Evolutionary conservation across 2,113 vertebrate genomes (phyloP).

Genomic region (Phasianus colchicus): DNA sequence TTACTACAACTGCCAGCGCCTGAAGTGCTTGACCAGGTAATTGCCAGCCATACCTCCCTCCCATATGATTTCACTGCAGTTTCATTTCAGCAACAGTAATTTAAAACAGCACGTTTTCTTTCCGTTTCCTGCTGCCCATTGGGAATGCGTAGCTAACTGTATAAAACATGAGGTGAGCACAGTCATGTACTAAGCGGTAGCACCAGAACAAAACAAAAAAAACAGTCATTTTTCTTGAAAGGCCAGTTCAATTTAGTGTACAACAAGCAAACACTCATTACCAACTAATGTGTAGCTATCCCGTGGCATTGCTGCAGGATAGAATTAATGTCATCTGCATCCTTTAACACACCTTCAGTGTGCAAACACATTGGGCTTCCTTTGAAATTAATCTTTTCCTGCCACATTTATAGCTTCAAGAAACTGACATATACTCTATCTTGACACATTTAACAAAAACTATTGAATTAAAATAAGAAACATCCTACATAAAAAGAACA

Average conservation of each 20-base stretch:
- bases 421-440: background rate
- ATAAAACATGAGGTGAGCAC: background rate
- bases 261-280: constrained; percentile 29
- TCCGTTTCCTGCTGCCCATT: constrained; percentile 7
- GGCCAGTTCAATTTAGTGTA: constrained; percentile 19
- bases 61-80: background rate
- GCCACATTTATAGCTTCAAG: constrained; percentile 5
- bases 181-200: background rate
- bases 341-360: constrained; percentile 16
- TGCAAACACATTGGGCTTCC: constrained; percentile 4
- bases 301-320: background rate
- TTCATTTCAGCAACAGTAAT: background rate
- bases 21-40: constrained; percentile 84
- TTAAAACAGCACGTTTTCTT: constrained; percentile 18
- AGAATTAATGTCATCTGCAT: constrained; percentile 44
- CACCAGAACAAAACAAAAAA: background rate
- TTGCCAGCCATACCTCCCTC: background rate
- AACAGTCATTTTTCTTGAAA: background rate
- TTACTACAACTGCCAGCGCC: constrained; percentile 82
- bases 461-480: constrained; percentile 31
- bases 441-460: background rate
- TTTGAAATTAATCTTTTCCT: constrained; percentile 6
- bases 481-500: background rate
- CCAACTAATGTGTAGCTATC: constrained; percentile 13
- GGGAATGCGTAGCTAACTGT: background rate